These are phyloP conservation scores for Bursaphelenchus mucronatus DNA, from an alignment of 1,140 invertebrate genomes.

Conservation along the genomic window DNA sequence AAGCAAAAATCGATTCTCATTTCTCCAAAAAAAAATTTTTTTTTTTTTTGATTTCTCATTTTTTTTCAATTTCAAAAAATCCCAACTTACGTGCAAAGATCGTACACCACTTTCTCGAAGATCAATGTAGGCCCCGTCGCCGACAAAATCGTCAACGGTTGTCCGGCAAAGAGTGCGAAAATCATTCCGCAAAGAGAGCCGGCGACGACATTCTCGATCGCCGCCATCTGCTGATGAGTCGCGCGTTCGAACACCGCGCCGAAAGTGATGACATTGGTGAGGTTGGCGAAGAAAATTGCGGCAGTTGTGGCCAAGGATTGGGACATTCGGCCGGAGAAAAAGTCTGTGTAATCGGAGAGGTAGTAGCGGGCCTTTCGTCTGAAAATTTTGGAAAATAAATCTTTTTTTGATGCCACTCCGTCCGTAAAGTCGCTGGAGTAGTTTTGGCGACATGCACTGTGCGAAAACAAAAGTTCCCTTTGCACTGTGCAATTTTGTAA, in stretches of 20 bases:
- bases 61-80: too few relatives aligned
- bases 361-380: constrained; percentile 53
- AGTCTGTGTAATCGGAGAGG: constrained; percentile 62
- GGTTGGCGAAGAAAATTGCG: constrained; percentile 62
- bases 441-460: too few relatives aligned
- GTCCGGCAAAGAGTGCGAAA: constrained; percentile 63
- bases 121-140: constrained; percentile 64
- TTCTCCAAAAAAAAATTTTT: too few relatives aligned
- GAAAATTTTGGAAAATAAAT: constrained; percentile 4
- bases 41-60: too few relatives aligned
- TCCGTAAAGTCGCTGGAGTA: too few relatives aligned
- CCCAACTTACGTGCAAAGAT: constrained; percentile 56
- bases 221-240: constrained; percentile 61
- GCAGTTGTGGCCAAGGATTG: constrained; percentile 51
- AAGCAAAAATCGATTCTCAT: too few relatives aligned
- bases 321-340: constrained; percentile 47
- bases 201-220: constrained; percentile 63
- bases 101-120: constrained; percentile 63
- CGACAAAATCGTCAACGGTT: constrained; percentile 64
- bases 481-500: too few relatives aligned
- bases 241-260: constrained; percentile 60
- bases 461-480: too few relatives aligned
- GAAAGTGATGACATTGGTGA: constrained; percentile 64
- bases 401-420: too few relatives aligned
- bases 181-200: constrained; percentile 62